Percentiles rank a stretch among this genome's conserved stretches.
phyloP scores from a whole-genome alignment of 2,888 invertebrate genomes.

The Nemotelus nigrinus region DNA sequence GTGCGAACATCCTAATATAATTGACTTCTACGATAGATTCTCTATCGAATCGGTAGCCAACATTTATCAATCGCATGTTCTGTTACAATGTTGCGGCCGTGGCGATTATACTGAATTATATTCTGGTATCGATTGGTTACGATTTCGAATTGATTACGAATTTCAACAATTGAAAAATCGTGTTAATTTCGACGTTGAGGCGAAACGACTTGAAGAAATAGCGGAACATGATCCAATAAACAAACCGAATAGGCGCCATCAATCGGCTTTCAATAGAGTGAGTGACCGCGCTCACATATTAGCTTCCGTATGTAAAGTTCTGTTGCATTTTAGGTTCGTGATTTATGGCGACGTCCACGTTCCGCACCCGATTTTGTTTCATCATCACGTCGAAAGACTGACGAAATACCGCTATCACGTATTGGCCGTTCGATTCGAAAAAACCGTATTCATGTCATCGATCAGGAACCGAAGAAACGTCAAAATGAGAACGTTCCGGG shows the following conservation, averaged over 20 bases:
- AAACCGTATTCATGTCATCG: conserved; percentile 10
- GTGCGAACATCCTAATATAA: conserved; percentile 57
- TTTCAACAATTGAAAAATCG: conserved; percentile 53
- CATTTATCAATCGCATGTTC: conserved; percentile 51
- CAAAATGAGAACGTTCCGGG: neutral
- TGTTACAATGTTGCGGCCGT: conserved; percentile 31
- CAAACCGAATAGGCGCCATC: neutral
- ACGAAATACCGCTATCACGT: neutral
- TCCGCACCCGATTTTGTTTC: neutral
- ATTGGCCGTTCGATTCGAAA: neutral
- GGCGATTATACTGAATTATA: conserved; percentile 17
- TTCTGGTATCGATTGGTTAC: conserved; percentile 54
- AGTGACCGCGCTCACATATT: neutral
- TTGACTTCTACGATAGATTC: conserved; percentile 61
- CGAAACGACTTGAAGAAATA: neutral
- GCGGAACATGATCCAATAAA: neutral
- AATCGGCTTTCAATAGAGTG: neutral
- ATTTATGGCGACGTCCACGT: neutral
- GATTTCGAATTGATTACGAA: conserved; percentile 52
- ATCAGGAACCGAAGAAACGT: neutral
- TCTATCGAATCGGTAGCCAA: conserved; percentile 57
- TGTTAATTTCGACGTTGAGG: conserved; percentile 55
- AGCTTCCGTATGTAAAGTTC: neutral
- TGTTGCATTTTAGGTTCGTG: neutral
- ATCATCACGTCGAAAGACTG: neutral